phyloP scores from a whole-genome alignment of 2,888 invertebrate species.

The Azorinus chamasolen region DNA sequence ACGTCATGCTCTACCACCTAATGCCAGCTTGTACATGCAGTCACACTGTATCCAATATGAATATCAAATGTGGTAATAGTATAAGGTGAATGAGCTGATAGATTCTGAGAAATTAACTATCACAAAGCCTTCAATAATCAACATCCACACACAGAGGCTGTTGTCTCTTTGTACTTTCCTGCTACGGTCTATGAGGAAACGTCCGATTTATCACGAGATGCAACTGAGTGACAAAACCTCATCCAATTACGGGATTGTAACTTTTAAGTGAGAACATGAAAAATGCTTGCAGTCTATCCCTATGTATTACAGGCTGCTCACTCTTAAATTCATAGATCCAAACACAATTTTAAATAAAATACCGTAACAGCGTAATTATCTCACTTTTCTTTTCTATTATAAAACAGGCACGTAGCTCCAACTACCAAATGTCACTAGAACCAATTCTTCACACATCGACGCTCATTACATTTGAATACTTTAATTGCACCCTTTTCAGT shows the following conservation, averaged over 20 bases:
- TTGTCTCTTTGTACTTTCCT: too few species aligned
- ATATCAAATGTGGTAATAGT: background rate
- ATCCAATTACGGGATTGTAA: conserved; percentile 56
- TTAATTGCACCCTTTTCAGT: too few species aligned
- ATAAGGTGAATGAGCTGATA: too few species aligned
- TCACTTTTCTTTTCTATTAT: conserved; percentile 9
- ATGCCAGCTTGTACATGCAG: conserved; percentile 34
- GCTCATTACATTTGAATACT: conserved; percentile 8
- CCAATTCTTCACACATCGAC: conserved; percentile 23
- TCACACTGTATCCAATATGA: conserved; percentile 35
- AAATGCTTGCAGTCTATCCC: conserved; percentile 13
- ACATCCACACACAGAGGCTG: background rate
- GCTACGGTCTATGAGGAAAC: conserved; percentile 5
- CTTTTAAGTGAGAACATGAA: conserved; percentile 35
- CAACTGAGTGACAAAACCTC: conserved; percentile 43
- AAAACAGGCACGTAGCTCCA: conserved; percentile 9
- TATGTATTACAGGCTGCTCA: background rate
- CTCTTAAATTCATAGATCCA: too few species aligned
- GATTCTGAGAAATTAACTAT: too few species aligned
- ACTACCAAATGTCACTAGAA: conserved; percentile 38
- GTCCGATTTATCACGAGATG: conserved; percentile 16
- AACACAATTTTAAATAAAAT: too few species aligned
- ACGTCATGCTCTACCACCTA: conserved; percentile 55
- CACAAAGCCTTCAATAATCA: conserved; percentile 2
- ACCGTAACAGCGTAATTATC: conserved; percentile 25